Evolutionary conservation across 2,888 invertebrate species (phyloP).

Genomic region (Dusona sp.): DNA sequence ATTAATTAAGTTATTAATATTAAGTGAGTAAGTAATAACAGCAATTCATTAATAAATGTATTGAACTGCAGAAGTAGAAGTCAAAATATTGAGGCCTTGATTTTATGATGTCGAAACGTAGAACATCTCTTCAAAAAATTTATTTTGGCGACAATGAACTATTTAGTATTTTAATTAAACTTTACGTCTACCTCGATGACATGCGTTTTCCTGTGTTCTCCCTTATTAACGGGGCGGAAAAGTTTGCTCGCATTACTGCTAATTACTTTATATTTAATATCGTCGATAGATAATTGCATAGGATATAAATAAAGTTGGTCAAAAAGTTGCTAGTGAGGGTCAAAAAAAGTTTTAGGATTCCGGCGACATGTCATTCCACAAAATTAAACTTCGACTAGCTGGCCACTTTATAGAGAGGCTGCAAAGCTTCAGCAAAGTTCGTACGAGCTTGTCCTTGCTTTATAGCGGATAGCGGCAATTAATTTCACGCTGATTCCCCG

Average conservation of each 20-base stretch:
- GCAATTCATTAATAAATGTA: background rate
- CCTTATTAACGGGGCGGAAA: background rate
- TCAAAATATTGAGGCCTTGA: background rate
- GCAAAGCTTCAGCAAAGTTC: conserved; percentile 48
- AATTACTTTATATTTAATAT: conserved; percentile 15
- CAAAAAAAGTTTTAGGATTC: conserved; percentile 34
- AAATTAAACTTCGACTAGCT: conserved; percentile 26
- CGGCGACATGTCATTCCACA: conserved; percentile 29
- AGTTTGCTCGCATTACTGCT: background rate
- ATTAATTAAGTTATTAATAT: too few species aligned
- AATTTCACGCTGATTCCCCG: conserved; percentile 71
- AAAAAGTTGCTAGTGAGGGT: background rate
- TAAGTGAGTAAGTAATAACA: too few species aligned
- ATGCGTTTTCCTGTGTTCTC: background rate
- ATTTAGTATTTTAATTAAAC: background rate
- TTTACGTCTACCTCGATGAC: background rate
- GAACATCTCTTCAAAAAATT: background rate
- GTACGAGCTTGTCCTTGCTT: conserved; percentile 65
- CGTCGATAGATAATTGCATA: background rate
- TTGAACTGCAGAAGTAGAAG: too few species aligned
- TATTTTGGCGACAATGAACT: background rate
- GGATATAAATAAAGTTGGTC: conserved; percentile 22
- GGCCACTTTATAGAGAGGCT: conserved; percentile 12
- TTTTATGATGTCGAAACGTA: background rate
- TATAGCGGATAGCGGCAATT: conserved; percentile 68